Percentiles rank a stretch among this genome's conserved stretches.
Evolutionary conservation across 2,113 vertebrate species (phyloP).

Genomic region (Hydropotes inermis): DNA sequence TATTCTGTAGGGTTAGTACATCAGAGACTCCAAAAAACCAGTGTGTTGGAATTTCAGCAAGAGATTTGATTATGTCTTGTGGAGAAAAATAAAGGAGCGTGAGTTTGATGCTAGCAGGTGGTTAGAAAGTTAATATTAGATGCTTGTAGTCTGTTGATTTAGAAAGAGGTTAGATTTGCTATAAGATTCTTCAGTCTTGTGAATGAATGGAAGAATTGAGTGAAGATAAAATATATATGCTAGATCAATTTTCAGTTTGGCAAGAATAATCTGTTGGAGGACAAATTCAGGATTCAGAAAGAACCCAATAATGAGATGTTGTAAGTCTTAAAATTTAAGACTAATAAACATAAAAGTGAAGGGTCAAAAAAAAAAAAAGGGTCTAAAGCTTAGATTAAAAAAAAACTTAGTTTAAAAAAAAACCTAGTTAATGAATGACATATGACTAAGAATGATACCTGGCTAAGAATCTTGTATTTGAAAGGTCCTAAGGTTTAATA

Average conservation of each 20-base stretch:
- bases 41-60: conserved; percentile 3
- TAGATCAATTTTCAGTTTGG: neutral
- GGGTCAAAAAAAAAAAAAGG: neutral
- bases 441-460: neutral
- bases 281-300: neutral
- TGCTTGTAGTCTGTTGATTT: neutral
- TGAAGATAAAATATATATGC: neutral
- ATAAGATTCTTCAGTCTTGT: neutral
- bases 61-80: neutral
- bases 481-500: neutral
- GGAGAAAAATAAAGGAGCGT: neutral
- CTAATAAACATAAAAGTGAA: neutral
- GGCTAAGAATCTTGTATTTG: neutral
- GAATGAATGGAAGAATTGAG: neutral
- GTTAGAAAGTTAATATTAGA: neutral
- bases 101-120: neutral
- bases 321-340: neutral
- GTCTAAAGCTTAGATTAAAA: neutral
- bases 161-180: neutral
- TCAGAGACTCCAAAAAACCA: neutral
- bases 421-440: neutral
- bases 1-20: neutral
- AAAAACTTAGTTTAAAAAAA: neutral
- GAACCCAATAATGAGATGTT: neutral
- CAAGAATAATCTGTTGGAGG: neutral